phyloP scores from a whole-genome alignment of 2,797 vertebrate genomes.

The Coregonus ussuriensis region DNA sequence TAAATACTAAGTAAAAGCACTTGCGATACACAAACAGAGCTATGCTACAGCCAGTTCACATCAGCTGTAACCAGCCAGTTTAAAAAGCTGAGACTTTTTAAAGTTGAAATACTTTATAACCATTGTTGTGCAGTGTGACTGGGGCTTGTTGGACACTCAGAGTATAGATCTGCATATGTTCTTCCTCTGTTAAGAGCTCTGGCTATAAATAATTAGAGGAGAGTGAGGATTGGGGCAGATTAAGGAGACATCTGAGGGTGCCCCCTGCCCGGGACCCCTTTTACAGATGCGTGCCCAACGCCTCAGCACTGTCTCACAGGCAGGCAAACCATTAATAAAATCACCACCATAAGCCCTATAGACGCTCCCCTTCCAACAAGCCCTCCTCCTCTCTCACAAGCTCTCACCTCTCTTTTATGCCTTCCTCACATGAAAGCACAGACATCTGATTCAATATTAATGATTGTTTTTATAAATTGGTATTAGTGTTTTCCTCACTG shows the following conservation, averaged over 20 bases:
- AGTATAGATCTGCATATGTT: background rate
- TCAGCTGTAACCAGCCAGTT: background rate
- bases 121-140: too few species aligned
- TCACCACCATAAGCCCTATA: background rate
- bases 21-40: background rate
- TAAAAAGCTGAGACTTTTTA: background rate
- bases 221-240: background rate
- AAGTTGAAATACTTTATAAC: too few species aligned
- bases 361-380: too few species aligned
- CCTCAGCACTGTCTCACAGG: too few species aligned
- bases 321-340: background rate
- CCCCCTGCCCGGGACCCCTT: background rate
- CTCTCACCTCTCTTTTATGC: background rate
- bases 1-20: background rate
- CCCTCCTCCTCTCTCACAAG: background rate
- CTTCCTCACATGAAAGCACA: background rate
- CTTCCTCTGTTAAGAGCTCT: background rate
- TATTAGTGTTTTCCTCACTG: background rate
- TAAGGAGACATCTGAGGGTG: background rate
- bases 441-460: slow-evolving; percentile 10
- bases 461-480: background rate
- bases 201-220: background rate
- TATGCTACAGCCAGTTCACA: background rate
- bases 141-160: too few species aligned
- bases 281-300: background rate